phyloP scores from a whole-genome alignment of 2,113 vertebrate species.

The Benitochromis conjunctus region DNA sequence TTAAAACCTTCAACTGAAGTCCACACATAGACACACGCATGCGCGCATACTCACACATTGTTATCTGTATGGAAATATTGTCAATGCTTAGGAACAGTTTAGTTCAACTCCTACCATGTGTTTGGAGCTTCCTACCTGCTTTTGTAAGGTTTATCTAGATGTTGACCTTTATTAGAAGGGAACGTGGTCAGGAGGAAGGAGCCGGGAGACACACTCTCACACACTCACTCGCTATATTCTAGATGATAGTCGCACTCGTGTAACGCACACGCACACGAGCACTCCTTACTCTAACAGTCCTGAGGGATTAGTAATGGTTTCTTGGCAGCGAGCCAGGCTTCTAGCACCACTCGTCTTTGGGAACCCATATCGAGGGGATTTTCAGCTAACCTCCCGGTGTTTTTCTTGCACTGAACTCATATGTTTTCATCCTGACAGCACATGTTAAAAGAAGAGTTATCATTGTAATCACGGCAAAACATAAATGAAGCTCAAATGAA shows the following conservation, averaged over 20 bases:
- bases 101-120: constrained; percentile 13
- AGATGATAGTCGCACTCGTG: constrained; percentile 15
- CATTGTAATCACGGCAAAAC: constrained; percentile 11
- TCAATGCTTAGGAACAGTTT: background rate
- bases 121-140: background rate
- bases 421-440: constrained; percentile 35
- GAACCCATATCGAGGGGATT: constrained; percentile 55
- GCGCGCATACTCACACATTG: background rate
- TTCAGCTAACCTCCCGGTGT: constrained; percentile 37
- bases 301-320: constrained; percentile 57
- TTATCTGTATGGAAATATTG: background rate
- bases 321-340: constrained; percentile 51
- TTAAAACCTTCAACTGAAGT: background rate
- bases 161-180: constrained; percentile 7
- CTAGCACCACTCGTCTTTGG: constrained; percentile 53
- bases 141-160: constrained; percentile 55
- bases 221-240: background rate
- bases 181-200: constrained; percentile 3
- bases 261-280: constrained; percentile 7
- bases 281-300: constrained; percentile 43
- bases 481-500: constrained; percentile 24
- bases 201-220: background rate
- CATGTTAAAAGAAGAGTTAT: constrained; percentile 27
- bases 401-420: constrained; percentile 42
- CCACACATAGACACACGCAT: background rate